Evolutionary conservation across 1,140 invertebrate genomes (phyloP).

Genomic region (Drosophila ananassae): DNA sequence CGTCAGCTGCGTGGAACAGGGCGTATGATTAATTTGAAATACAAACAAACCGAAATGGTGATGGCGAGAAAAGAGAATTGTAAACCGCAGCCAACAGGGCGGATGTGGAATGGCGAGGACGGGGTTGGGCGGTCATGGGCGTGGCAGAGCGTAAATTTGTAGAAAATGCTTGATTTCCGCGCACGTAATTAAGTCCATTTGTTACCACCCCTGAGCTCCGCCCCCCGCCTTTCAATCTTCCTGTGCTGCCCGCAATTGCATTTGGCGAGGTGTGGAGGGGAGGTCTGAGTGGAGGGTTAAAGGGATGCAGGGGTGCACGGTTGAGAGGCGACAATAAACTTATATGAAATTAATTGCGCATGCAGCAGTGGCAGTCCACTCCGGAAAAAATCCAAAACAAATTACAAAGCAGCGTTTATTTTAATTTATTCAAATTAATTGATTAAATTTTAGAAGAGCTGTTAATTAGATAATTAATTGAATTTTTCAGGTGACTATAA

Average conservation of each 20-base stretch:
- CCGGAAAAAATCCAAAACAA: conserved; percentile 7
- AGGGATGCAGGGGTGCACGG: conserved; percentile 32
- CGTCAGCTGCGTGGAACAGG: conserved; percentile 40
- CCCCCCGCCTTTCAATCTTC: conserved; percentile 19
- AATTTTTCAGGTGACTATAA: not conserved
- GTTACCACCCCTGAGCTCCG: conserved; percentile 39
- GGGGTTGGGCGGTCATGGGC: conserved; percentile 24
- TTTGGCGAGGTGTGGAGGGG: conserved; percentile 17
- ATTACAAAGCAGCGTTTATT: not conserved
- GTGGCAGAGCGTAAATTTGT: conserved; percentile 73
- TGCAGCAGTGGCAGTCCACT: conserved; percentile 44
- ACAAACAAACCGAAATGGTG: conserved; percentile 65
- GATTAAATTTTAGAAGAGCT: not conserved
- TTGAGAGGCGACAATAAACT: conserved; percentile 79
- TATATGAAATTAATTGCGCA: conserved; percentile 82
- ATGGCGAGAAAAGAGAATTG: conserved; percentile 41
- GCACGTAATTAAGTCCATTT: conserved; percentile 82
- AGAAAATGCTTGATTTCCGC: conserved; percentile 80
- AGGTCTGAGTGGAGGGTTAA: not conserved
- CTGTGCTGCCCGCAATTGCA: conserved; percentile 53
- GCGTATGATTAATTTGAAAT: conserved; percentile 82
- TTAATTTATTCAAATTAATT: conserved; percentile 1
- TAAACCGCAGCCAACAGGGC: conserved; percentile 60
- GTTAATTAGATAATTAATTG: not conserved
- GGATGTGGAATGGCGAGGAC: not conserved